These are phyloP conservation scores for Atherinomorus stipes DNA, from an alignment of 2,113 vertebrate species.

Conservation along the genomic window DNA sequence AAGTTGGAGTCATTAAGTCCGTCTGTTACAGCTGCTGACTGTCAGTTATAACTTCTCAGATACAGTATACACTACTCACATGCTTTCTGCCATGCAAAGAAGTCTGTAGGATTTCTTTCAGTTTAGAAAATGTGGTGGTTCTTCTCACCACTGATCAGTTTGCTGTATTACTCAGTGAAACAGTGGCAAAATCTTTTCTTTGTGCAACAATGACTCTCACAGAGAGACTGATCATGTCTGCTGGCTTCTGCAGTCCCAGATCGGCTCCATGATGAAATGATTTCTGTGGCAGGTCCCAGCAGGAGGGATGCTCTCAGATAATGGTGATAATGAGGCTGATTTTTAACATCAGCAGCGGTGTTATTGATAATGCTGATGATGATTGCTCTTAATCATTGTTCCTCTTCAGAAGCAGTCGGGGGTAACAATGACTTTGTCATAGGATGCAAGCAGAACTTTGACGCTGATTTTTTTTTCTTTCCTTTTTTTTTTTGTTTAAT, in stretches of 20 bases:
- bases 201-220: too few species aligned
- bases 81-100: too few species aligned
- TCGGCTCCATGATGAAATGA: conserved; percentile 25
- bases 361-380: conserved; percentile 47
- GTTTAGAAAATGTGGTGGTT: not conserved
- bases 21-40: too few species aligned
- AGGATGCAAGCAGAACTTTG: conserved; percentile 3
- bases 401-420: conserved; percentile 33
- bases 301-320: conserved; percentile 21
- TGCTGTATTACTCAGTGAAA: too few species aligned
- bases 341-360: conserved; percentile 24
- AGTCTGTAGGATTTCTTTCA: not conserved
- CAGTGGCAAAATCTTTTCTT: too few species aligned
- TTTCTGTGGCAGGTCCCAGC: conserved; percentile 20
- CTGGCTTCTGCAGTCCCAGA: not conserved
- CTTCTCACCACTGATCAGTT: not conserved
- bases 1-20: too few species aligned
- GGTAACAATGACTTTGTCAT: not conserved
- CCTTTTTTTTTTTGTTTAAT: conserved; percentile 26
- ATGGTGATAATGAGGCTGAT: conserved; percentile 54
- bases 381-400: conserved; percentile 59
- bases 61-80: too few species aligned
- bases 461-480: conserved; percentile 25
- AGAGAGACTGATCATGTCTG: conserved; percentile 9
- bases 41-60: too few species aligned